These are phyloP conservation scores for Toxotes chatareus DNA, from an alignment of 2,113 vertebrate genomes.

Conservation along the genomic window DNA sequence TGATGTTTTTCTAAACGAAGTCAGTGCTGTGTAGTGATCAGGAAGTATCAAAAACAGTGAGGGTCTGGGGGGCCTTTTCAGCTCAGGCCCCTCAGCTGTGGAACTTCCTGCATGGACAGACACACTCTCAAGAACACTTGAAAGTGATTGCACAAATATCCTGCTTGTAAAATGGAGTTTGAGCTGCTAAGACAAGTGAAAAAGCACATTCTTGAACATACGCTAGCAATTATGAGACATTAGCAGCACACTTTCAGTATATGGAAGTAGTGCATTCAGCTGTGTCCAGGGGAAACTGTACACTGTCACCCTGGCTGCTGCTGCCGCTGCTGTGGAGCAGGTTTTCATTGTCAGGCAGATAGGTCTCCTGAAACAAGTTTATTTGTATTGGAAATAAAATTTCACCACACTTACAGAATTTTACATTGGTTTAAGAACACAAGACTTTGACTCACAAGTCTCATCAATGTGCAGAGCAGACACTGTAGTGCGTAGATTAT, in stretches of 20 bases:
- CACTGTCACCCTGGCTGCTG: slow-evolving; percentile 24
- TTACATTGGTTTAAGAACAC: neutral
- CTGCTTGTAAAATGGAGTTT: slow-evolving; percentile 9
- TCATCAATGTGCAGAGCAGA: neutral
- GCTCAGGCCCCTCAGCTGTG: slow-evolving; percentile 9
- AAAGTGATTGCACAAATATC: slow-evolving; percentile 27
- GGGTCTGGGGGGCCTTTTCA: neutral
- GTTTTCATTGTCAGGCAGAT: slow-evolving; percentile 14
- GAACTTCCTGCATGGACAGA: neutral
- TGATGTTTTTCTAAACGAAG: neutral
- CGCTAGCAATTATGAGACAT: slow-evolving; percentile 43
- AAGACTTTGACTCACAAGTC: neutral
- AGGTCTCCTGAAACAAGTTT: neutral
- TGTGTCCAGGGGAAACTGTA: slow-evolving; percentile 31
- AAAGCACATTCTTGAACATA: slow-evolving; percentile 28
- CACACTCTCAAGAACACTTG: slow-evolving; percentile 1
- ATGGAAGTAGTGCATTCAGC: slow-evolving; percentile 36
- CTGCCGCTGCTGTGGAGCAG: slow-evolving; percentile 14
- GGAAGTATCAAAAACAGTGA: neutral
- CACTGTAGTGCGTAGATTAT: neutral
- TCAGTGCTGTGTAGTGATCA: neutral
- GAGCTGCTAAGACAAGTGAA: neutral
- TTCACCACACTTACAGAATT: neutral
- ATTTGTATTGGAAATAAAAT: neutral
- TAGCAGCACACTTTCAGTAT: slow-evolving; percentile 16